Evolutionary conservation across 2,797 vertebrate genomes (phyloP).

Genomic region (Chaunax sp.): DNA sequence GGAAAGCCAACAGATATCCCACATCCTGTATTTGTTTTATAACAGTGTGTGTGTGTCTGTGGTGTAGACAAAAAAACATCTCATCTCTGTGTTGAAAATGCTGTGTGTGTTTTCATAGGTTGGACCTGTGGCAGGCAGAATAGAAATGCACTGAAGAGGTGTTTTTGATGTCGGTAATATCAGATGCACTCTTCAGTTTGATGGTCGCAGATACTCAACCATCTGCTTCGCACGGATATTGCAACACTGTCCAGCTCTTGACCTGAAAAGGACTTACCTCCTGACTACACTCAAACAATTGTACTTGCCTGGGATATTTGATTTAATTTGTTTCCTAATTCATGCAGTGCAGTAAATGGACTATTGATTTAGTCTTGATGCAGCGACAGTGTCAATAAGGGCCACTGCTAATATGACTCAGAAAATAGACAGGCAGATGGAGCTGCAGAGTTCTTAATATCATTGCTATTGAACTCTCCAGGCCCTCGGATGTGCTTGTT

Average conservation of each 20-base stretch:
- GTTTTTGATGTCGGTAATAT: conserved; percentile 63
- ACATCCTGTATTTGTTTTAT: not conserved
- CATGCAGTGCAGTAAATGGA: conserved; percentile 35
- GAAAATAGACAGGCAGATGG: conserved; percentile 30
- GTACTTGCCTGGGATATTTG: conserved; percentile 51
- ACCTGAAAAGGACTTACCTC: conserved; percentile 52
- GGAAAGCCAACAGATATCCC: not conserved
- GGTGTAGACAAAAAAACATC: too few species aligned
- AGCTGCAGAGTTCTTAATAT: conserved; percentile 61
- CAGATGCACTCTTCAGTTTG: conserved; percentile 42
- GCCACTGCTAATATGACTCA: conserved; percentile 49
- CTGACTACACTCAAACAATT: conserved; percentile 44
- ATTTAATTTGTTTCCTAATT: conserved; percentile 56
- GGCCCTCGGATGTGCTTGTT: conserved; percentile 55
- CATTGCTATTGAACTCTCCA: conserved; percentile 34
- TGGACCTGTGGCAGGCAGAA: conserved; percentile 30
- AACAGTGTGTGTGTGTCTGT: conserved; percentile 11
- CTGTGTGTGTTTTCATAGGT: too few species aligned
- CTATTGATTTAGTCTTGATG: conserved; percentile 61
- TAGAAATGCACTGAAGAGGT: conserved; percentile 48
- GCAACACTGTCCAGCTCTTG: conserved; percentile 42
- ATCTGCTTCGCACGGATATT: conserved; percentile 54
- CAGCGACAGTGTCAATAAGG: conserved; percentile 49
- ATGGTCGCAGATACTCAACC: conserved; percentile 57
- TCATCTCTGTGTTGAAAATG: too few species aligned